Conservation (phyloP, 2,113 vertebrate species). For the Amblyopsis rosae region DNA sequence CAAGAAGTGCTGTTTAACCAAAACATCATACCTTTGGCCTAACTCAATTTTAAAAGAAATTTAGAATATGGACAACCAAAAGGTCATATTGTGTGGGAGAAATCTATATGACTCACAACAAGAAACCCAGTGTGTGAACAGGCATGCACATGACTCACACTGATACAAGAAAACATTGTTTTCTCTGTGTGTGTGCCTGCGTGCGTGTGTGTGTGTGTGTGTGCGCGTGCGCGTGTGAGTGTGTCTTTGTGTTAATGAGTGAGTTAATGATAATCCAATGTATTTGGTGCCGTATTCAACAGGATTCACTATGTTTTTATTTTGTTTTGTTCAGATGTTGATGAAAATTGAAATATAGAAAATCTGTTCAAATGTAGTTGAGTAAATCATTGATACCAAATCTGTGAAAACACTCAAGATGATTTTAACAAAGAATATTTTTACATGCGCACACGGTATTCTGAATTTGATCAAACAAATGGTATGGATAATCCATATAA, state of each 20-base stretch:
- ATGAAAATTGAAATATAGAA: too few species aligned
- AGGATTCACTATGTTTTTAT: too few species aligned
- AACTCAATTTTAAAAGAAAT: slow-evolving; percentile 44
- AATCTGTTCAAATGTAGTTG: too few species aligned
- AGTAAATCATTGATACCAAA: too few species aligned
- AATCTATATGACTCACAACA: slow-evolving; percentile 64
- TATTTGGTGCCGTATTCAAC: too few species aligned
- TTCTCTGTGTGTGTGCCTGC: neutral
- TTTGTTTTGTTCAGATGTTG: too few species aligned
- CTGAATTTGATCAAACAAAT: too few species aligned
- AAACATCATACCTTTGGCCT: slow-evolving; percentile 23
- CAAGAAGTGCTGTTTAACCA: neutral
- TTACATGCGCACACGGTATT: too few species aligned
- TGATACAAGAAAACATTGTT: slow-evolving; percentile 16
- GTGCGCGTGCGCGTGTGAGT: slow-evolving; percentile 26
- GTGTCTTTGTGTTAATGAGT: slow-evolving; percentile 3
- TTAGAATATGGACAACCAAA: slow-evolving; percentile 61
- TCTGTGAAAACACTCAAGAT: too few species aligned
- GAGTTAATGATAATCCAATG: too few species aligned
- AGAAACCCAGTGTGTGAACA: slow-evolving; percentile 38
- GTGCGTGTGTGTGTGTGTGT: neutral
- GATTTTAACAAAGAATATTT: neutral
- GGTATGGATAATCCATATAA: too few species aligned
- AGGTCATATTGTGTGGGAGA: slow-evolving; percentile 69
- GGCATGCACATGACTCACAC: slow-evolving; percentile 20